Evolutionary conservation across 1,140 invertebrate genomes (phyloP), one percentile per base, ranked within the genome.

Genomic region (Drosophila eugracilis): DNA sequence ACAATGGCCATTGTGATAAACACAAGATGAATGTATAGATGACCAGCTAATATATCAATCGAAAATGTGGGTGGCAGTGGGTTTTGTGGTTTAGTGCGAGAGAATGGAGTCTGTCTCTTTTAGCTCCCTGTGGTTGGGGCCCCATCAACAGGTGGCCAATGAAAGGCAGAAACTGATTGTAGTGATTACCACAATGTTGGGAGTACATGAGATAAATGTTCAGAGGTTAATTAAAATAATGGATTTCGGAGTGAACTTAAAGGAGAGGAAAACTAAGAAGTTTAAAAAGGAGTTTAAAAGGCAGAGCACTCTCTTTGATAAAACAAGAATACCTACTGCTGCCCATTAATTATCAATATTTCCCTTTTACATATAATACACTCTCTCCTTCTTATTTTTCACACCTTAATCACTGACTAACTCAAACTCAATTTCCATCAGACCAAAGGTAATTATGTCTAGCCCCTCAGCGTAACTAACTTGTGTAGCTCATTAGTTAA

Each of bases 41-140:
- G 59, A 67, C 32, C 21, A 49, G 58, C 70, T 74, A 65, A 74
- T 74, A 65, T 65, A 65, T 74, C 70, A 65, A 49, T 73, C 34
- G 34, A 15, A 67, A 70, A 21, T 50, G 36, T 49, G 36, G 47
- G 14, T 49, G 36, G 47, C 12, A 32, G 30, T n/a, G 32, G 26
- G 36, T 2, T 36, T 17, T 62, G 60, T 17, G 60, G 60, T 30
- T 45, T 41, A 17, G 17, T 41, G 45, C 36, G 5, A 19, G 30
- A 41, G 58, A 17, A 9, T 15, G 9, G 30, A 41, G 58, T 19
- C 9, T 15, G 9, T 28, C n/a, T 9, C 30, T 41, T 5, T 22
- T 36, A 28, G 28, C 10, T 3, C 32, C 53, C 10, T 62, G 21
- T 67, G 63, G 63, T 39, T 66, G 14, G 4, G n/a, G n/a, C n/a